Base-by-base conservation (phyloP, 2,113 vertebrate species). In the Orientallactaga bullata region DNA sequence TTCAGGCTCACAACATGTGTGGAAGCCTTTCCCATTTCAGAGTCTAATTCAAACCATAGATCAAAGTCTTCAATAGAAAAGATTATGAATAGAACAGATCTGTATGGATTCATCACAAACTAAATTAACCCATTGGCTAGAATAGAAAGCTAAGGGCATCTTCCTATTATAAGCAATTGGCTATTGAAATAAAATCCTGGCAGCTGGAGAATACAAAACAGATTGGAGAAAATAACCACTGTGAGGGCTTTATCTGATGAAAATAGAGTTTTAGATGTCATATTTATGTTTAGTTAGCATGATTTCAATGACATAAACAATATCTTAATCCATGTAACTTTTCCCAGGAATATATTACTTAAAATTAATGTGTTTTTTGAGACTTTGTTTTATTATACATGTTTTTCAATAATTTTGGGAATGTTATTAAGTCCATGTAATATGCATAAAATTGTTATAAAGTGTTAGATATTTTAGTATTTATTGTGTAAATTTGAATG, bases 11-110 rank as follows among this genome's bases (percentile, higher is more conserved):
- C 58, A 93, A 61, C 92, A 47, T 89, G 63, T 91, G 26, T 74
- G 55, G 6, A 95, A 95, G 35, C 24, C 32, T 88, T 88, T 94
- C 35, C 8, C 65, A 82, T 61, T 95, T 94, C n/a, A 90, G 30
- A 91, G 79, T 94, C 84, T 79, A 93, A 95, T 88, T 96, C 84
- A 88, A 81, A 85, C 84, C 51, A 71, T 85, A 96, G 87, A 80
- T 91, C 93, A 94, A 93, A 93, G 39, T 76, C 89, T 26, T 89
- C 88, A 85, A 94, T 91, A 93, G 35, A 93, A 96, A 89, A 69
- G 39, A 87, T 81, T 93, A 92, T 91, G 77, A 97, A 82, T 80
- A 94, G 42, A 23, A 85, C 20, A 87, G 17, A 65, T 91, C 35
- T 81, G 73, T 39, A 87, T 79, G 73, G 81, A 91, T 89, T 95